Evolutionary conservation across 2,797 vertebrate genomes (phyloP).

Genomic region (Danio albolineatus): DNA sequence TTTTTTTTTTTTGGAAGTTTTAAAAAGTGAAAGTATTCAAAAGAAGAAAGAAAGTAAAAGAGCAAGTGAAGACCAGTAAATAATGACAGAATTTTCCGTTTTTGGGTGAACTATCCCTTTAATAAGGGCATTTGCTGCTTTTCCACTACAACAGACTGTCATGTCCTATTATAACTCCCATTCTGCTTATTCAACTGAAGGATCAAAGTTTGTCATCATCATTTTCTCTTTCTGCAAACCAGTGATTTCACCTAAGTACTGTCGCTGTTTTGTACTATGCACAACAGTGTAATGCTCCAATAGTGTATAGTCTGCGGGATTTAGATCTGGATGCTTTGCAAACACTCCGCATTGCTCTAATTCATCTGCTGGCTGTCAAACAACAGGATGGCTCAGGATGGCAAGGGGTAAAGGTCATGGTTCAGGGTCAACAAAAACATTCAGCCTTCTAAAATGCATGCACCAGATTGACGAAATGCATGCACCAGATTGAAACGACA

Average conservation of each 20-base stretch:
- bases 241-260: not conserved
- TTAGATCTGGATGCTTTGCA: slow-evolving; percentile 90
- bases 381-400: slow-evolving; percentile 19
- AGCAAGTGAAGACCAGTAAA: too few relatives aligned
- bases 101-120: not conserved
- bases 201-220: not conserved
- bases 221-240: not conserved
- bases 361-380: slow-evolving; percentile 80
- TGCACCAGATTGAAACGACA: not conserved
- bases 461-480: not conserved
- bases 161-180: not conserved
- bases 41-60: too few relatives aligned
- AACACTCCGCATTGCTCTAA: slow-evolving; percentile 73
- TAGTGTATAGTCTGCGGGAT: slow-evolving; percentile 84
- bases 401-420: slow-evolving; percentile 16
- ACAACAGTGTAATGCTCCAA: slow-evolving; percentile 80
- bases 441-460: too few relatives aligned
- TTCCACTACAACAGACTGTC: not conserved
- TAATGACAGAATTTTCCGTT: too few relatives aligned
- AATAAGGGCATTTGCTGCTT: not conserved
- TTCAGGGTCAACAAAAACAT: not conserved
- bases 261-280: slow-evolving; percentile 38
- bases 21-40: too few relatives aligned
- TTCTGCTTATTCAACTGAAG: not conserved
- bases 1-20: too few relatives aligned